A percentile compares a stretch with the other conserved stretches of the same genome.
Conservation (phyloP, 2,888 invertebrate genomes). For the Coecobrya sp. region DNA sequence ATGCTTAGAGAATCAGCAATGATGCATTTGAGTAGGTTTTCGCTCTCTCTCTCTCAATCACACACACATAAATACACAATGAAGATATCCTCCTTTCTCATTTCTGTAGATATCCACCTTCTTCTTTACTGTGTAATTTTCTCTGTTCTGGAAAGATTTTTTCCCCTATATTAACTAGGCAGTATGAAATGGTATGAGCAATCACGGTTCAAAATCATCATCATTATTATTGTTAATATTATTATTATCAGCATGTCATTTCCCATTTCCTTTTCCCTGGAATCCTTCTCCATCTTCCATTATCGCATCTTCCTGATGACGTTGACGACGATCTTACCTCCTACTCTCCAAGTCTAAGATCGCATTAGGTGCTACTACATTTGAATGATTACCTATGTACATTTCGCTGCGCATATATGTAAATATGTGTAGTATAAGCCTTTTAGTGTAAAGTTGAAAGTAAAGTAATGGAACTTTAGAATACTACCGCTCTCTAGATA, state of each 20-base stretch:
- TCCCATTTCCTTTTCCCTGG: constrained; percentile 35
- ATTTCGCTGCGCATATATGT: not conserved
- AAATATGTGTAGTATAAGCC: not conserved
- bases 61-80: not conserved
- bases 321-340: constrained; percentile 8
- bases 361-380: constrained; percentile 63
- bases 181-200: constrained; percentile 65
- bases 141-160: constrained; percentile 5
- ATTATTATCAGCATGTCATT: constrained; percentile 65
- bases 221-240: constrained; percentile 10
- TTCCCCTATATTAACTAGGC: not conserved
- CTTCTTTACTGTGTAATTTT: not conserved
- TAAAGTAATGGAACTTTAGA: not conserved
- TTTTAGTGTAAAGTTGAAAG: not conserved
- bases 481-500: not conserved
- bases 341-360: constrained; percentile 22
- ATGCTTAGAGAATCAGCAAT: constrained; percentile 53
- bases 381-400: constrained; percentile 53
- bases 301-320: not conserved
- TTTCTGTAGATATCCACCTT: not conserved
- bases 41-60: not conserved
- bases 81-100: not conserved
- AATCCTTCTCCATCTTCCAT: constrained; percentile 46
- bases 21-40: constrained; percentile 28
- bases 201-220: constrained; percentile 76